Conservation (phyloP, 2,888 invertebrate genomes). For the Eristalinus aeneus region DNA sequence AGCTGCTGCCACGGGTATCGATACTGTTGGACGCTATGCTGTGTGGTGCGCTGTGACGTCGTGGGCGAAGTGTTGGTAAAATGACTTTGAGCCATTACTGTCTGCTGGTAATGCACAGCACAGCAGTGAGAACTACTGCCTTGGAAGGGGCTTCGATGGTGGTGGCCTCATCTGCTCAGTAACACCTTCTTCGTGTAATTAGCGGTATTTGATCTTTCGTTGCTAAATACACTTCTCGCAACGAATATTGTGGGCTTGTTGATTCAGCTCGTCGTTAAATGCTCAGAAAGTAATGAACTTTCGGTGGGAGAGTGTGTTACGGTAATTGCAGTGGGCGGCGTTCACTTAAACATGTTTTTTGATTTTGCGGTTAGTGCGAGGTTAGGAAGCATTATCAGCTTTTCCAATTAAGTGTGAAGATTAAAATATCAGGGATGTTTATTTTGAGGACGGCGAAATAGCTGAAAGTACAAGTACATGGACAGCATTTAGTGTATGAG, state of each 20-base stretch:
- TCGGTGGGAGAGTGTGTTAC: background rate
- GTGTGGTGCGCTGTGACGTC: background rate
- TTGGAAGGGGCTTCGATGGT: background rate
- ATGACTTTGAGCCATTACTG: constrained; percentile 11
- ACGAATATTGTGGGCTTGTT: constrained; percentile 10
- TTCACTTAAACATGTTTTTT: background rate
- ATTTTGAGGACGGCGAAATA: no score
- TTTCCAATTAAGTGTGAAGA: no score
- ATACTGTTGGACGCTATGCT: no score
- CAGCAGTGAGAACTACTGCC: background rate
- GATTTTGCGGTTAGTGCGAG: background rate
- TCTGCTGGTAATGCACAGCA: constrained; percentile 22
- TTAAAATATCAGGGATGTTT: no score
- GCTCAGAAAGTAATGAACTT: background rate
- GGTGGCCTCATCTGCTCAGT: constrained; percentile 12
- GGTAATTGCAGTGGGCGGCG: background rate
- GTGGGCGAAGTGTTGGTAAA: background rate
- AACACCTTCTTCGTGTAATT: constrained; percentile 38
- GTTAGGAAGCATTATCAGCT: no score
- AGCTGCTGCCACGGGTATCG: background rate
- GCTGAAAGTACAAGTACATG: no score
- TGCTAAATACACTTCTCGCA: constrained; percentile 7
- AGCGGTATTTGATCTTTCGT: constrained; percentile 35
- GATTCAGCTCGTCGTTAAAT: background rate
- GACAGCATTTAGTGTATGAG: no score